Conservation (phyloP, 2,113 vertebrate genomes). For the Austrofundulus limnaeus region DNA sequence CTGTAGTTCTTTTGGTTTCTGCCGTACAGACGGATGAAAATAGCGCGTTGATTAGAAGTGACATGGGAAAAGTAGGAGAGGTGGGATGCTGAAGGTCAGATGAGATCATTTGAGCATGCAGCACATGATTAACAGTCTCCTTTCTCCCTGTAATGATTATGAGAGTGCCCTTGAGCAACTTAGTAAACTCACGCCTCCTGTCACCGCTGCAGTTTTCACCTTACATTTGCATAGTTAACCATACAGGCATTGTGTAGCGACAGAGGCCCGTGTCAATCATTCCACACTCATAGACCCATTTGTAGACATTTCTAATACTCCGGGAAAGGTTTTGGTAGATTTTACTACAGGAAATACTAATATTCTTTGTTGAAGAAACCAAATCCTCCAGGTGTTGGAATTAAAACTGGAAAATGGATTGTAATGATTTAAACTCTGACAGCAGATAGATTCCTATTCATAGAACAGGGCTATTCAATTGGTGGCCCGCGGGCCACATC, state of each 20-base stretch:
- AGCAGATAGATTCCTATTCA: not conserved
- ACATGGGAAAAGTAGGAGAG: slow-evolving; percentile 47
- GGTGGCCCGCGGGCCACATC: no score
- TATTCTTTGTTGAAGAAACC: not conserved
- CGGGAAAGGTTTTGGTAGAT: not conserved
- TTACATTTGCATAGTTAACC: slow-evolving; percentile 13
- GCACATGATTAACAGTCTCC: slow-evolving; percentile 60
- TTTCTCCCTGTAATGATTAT: slow-evolving; percentile 41
- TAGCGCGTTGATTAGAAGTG: slow-evolving; percentile 50
- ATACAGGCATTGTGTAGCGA: not conserved
- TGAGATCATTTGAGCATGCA: slow-evolving; percentile 62
- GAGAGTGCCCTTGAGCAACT: slow-evolving; percentile 63
- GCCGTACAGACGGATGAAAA: slow-evolving; percentile 28
- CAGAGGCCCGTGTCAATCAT: not conserved
- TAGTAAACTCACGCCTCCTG: slow-evolving; percentile 26
- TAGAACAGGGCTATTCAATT: no score
- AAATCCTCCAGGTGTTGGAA: not conserved
- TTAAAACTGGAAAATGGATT: not conserved
- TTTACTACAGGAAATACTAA: not conserved
- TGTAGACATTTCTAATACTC: not conserved
- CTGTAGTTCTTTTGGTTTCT: slow-evolving; percentile 1
- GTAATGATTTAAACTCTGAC: not conserved
- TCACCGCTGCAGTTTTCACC: slow-evolving; percentile 24
- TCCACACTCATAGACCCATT: not conserved
- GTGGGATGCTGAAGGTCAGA: slow-evolving; percentile 57